Evolutionary conservation across 1,140 invertebrate species (phyloP).

Genomic region (Gonatopus flavifemur): DNA sequence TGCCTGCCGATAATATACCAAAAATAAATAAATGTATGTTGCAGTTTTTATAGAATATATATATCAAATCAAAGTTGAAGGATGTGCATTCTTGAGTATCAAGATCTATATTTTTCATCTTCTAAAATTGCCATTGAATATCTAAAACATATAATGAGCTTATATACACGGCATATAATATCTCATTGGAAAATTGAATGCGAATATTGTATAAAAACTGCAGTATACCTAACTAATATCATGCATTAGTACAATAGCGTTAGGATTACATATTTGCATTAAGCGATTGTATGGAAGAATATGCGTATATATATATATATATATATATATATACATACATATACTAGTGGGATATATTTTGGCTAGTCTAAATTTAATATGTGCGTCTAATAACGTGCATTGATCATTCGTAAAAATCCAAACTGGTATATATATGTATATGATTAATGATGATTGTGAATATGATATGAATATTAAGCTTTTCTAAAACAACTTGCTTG

Average conservation of each 20-base stretch:
- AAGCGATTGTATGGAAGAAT: slow-evolving; percentile 16
- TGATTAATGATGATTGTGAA: background rate
- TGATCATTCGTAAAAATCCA: no score
- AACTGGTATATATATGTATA: background rate
- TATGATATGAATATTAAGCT: background rate
- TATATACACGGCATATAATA: slow-evolving; percentile 2
- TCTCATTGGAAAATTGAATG: slow-evolving; percentile 1
- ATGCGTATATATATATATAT: no score
- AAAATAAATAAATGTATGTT: background rate
- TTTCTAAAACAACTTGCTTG: background rate
- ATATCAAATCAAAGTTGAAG: background rate
- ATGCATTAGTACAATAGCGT: slow-evolving; percentile 16
- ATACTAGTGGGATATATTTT: no score
- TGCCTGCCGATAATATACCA: slow-evolving; percentile 32
- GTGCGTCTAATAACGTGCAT: no score
- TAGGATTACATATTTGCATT: slow-evolving; percentile 21
- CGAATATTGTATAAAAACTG: slow-evolving; percentile 23
- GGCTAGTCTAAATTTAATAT: no score
- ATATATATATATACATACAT: no score
- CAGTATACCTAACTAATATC: slow-evolving; percentile 12
- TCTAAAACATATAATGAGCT: background rate
- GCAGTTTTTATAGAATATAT: slow-evolving; percentile 21
- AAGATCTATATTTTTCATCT: background rate
- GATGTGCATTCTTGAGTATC: background rate
- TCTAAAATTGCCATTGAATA: background rate